Conservation (phyloP, 2,797 vertebrate genomes). For the Protosalanx chinensis region DNA sequence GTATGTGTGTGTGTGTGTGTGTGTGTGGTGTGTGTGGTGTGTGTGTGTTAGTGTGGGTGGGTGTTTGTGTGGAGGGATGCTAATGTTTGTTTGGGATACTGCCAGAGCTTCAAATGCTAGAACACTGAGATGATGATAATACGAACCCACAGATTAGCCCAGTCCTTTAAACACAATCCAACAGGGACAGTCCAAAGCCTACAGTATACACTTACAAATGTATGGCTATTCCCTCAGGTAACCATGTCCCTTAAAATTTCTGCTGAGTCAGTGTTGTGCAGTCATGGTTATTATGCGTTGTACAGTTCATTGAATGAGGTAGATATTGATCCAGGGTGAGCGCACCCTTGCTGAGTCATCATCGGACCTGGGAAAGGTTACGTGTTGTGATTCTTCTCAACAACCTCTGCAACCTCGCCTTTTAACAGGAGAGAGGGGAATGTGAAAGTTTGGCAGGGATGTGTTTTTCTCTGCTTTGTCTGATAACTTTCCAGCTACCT, state of each 20-base stretch:
- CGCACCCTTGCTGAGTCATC: slow-evolving; percentile 42
- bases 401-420: not conserved
- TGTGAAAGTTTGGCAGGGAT: not conserved
- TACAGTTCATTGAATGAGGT: slow-evolving; percentile 18
- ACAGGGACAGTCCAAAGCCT: too few species aligned
- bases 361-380: slow-evolving; percentile 22
- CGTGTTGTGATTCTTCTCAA: slow-evolving; percentile 11
- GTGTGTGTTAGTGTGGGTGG: not conserved
- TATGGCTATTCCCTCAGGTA: not conserved
- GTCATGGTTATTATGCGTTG: slow-evolving; percentile 23
- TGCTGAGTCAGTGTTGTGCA: slow-evolving; percentile 13
- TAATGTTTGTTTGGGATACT: not conserved
- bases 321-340: slow-evolving; percentile 37
- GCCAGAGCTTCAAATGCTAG: too few species aligned
- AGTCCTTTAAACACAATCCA: too few species aligned
- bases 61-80: not conserved
- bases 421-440: not conserved
- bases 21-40: slow-evolving; percentile 10
- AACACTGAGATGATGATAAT: too few species aligned
- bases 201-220: too few species aligned
- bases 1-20: slow-evolving; percentile 6
- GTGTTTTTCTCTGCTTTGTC: not conserved
- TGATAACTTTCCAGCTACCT: not conserved
- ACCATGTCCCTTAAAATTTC: not conserved
- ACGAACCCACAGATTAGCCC: too few species aligned